Evolutionary conservation across 2,797 vertebrate species (phyloP).

Genomic region (Etheostoma perlongum): DNA sequence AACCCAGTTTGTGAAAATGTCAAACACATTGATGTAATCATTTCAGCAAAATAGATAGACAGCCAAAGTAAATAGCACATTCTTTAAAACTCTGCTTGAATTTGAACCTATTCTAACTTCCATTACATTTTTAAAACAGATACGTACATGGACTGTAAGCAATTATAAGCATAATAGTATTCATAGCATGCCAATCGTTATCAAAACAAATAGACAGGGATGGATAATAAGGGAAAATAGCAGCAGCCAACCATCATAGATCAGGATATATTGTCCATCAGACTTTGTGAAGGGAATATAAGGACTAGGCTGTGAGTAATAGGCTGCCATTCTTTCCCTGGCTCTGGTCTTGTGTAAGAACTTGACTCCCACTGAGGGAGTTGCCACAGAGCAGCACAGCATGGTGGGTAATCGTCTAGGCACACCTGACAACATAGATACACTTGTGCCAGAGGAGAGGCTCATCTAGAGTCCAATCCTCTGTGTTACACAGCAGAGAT

Average conservation of each 20-base stretch:
- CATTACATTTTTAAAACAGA: not conserved
- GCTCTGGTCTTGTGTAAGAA: constrained; percentile 60
- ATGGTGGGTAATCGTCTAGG: constrained; percentile 77
- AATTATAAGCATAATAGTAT: constrained; percentile 15
- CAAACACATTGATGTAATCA: not conserved
- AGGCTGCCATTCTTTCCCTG: constrained; percentile 60
- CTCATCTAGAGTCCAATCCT: constrained; percentile 73
- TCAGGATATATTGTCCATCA: constrained; percentile 60
- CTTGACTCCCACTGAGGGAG: constrained; percentile 66
- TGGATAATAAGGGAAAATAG: constrained; percentile 54
- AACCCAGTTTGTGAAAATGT: not conserved
- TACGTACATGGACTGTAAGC: not conserved
- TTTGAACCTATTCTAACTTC: not conserved
- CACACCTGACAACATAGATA: constrained; percentile 79
- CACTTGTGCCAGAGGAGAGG: constrained; percentile 73
- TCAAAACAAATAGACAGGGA: constrained; percentile 49
- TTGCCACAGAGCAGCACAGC: constrained; percentile 68
- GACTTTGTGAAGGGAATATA: constrained; percentile 56
- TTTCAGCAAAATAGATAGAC: not conserved
- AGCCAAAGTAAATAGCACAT: not conserved
- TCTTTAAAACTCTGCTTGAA: not conserved
- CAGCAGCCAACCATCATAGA: constrained; percentile 38
- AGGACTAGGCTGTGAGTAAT: constrained; percentile 59
- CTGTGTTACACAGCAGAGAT: constrained; percentile 66
- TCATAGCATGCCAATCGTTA: constrained; percentile 24